A percentile compares a stretch with the other conserved stretches of the same genome.
Conservation (phyloP, 2,888 invertebrate genomes). For the Euzetes globulus region DNA sequence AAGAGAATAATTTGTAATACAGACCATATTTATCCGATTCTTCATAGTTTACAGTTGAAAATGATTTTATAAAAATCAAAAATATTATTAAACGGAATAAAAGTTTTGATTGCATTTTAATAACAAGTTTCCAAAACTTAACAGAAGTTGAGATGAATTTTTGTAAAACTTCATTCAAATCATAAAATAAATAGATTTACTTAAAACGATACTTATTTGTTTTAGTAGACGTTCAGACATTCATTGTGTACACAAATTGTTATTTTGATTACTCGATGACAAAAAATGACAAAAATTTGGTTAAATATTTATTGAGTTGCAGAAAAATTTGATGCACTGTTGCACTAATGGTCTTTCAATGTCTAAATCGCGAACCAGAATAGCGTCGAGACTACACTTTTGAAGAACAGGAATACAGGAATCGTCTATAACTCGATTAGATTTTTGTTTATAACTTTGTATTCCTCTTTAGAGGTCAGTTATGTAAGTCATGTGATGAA, state of each 20-base stretch:
- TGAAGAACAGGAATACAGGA: constrained; percentile 10
- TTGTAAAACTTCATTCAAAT: neutral
- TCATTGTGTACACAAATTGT: neutral
- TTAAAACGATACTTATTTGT: neutral
- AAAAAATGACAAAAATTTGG: neutral
- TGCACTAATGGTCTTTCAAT: neutral
- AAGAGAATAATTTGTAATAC: no score
- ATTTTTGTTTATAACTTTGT: constrained; percentile 26
- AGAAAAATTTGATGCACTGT: neutral
- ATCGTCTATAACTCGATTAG: constrained; percentile 19
- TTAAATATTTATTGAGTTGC: neutral
- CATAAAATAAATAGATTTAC: neutral
- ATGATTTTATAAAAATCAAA: neutral
- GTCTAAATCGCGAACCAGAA: constrained; percentile 14
- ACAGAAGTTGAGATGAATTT: neutral
- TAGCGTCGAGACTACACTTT: neutral
- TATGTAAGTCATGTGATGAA: constrained; percentile 30
- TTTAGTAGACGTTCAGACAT: neutral
- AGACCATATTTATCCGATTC: neutral
- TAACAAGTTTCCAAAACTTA: neutral
- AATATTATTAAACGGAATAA: neutral
- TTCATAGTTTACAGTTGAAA: neutral
- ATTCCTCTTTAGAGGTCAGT: constrained; percentile 29
- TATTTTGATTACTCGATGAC: neutral
- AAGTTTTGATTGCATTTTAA: neutral